These are phyloP conservation scores for Tragelaphus imberbis DNA, from an alignment of 2,113 vertebrate genomes.

Conservation along the genomic window DNA sequence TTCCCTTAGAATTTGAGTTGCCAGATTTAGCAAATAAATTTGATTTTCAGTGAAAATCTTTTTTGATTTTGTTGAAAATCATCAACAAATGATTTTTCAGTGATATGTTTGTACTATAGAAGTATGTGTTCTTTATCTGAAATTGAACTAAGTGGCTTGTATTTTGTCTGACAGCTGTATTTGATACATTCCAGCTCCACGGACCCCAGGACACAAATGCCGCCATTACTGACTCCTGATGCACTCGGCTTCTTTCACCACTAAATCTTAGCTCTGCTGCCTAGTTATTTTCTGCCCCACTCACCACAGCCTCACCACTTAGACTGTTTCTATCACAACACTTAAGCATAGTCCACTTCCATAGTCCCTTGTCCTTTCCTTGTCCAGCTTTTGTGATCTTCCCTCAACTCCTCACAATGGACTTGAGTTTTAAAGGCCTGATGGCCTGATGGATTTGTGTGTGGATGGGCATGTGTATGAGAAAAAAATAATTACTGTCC, in stretches of 20 bases:
- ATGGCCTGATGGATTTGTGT: conserved; percentile 5
- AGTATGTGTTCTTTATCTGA: not conserved
- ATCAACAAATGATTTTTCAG: not conserved
- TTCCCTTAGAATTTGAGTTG: not conserved
- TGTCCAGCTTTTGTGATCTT: conserved; percentile 3
- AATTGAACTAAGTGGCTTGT: not conserved
- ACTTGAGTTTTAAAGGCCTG: not conserved
- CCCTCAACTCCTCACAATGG: not conserved
- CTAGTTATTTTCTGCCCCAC: not conserved
- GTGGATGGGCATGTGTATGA: conserved; percentile 13
- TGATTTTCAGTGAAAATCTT: not conserved
- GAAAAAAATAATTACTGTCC: not conserved
- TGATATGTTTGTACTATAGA: not conserved
- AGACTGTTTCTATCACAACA: not conserved
- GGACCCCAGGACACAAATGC: conserved; percentile 1
- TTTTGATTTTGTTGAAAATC: no score
- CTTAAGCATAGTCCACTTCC: not conserved
- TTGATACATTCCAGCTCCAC: not conserved
- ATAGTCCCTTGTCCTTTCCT: not conserved
- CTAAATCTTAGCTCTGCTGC: not conserved
- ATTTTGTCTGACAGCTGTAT: not conserved
- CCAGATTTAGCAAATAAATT: not conserved
- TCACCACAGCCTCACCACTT: not conserved
- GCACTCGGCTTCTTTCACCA: not conserved
- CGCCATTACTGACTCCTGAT: not conserved